These are phyloP conservation scores for Rhabdomys pumilio DNA, from an alignment of 2,797 vertebrate species.

Conservation along the genomic window DNA sequence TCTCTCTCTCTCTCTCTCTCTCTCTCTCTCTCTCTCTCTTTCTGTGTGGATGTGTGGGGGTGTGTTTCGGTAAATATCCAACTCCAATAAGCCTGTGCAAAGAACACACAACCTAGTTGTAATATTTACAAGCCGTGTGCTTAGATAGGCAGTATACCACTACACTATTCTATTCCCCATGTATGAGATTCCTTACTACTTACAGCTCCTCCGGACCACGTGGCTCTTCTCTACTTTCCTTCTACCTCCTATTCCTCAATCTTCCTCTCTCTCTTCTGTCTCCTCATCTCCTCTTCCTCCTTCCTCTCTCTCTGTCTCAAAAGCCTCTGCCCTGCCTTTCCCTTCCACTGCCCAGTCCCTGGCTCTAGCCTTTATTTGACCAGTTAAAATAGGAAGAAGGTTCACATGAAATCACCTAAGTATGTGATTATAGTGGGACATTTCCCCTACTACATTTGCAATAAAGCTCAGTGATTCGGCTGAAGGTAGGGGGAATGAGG, in stretches of 20 bases:
- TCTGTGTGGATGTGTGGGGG: too few species aligned
- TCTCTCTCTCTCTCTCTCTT: too few species aligned
- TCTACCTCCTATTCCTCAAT: neutral
- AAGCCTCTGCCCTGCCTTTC: neutral
- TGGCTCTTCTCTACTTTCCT: neutral
- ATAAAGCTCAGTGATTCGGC: too few species aligned
- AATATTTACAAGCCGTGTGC: neutral
- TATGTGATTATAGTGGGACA: neutral
- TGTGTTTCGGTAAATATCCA: too few species aligned
- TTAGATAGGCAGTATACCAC: neutral
- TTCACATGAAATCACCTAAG: neutral
- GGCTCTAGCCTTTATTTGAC: neutral
- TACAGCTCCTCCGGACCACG: neutral
- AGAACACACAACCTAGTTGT: neutral
- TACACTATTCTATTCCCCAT: too few species aligned
- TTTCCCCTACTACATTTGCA: too few species aligned
- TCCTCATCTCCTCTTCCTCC: neutral
- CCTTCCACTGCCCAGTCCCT: neutral
- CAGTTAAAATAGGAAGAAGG: neutral
- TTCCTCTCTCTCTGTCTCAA: neutral
- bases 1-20: too few species aligned
- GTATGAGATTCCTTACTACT: neutral
- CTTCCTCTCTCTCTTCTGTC: neutral
- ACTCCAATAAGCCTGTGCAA: neutral
- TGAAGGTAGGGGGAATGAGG: too few species aligned